Evolutionary conservation across 2,797 vertebrate genomes (phyloP), one percentile per base, ranked within the genome.

Genomic region (Betta splendens): DNA sequence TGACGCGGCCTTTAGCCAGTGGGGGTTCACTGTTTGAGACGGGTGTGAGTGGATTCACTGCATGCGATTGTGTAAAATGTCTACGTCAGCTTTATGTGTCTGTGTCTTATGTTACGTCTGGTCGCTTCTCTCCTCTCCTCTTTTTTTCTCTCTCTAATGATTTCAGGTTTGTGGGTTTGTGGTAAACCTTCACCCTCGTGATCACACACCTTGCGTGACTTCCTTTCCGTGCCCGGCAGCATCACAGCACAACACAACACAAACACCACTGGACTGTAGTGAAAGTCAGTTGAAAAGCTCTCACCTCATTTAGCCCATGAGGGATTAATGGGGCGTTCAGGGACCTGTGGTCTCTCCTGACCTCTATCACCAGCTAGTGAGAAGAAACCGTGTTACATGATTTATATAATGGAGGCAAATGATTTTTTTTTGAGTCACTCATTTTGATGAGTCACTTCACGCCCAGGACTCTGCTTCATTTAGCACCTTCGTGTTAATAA

Each of bases 51-150:
- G 42, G 29, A 9, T 42, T 49, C 16, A 10, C 9, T 32, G n/a
- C 28, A 5, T 55, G 38, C 40, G 16, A 21, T 12, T 31, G 21
- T 42, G 35, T 28, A n/a, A 42, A 25, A 50, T 32, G 53, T 62
- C 9, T 39, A 18, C 63, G 44, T 66, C 54, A 55, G 16, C 55
- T 80, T 55, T 40, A 4, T 66, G 46, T 33, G 17, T 64, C 2
- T 38, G 21, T 57, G 42, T n/a, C 16, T 53, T 64, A 26, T 73
- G 18, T 44, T 18, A 9, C 57, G 38, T 61, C 25, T 51, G 33
- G 26, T 3, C 12, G 31, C 15, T 40, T 17, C 38, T 43, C 23
- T 37, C 5, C 25, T 28, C 25, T 48, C 9, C 8, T n/a, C n/a
- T n/a, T n/a, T n/a, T n/a, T n/a, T n/a, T n/a, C n/a, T n/a, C n/a